Evolutionary conservation across 2,888 invertebrate genomes (phyloP).

Genomic region (Conus canariensis): DNA sequence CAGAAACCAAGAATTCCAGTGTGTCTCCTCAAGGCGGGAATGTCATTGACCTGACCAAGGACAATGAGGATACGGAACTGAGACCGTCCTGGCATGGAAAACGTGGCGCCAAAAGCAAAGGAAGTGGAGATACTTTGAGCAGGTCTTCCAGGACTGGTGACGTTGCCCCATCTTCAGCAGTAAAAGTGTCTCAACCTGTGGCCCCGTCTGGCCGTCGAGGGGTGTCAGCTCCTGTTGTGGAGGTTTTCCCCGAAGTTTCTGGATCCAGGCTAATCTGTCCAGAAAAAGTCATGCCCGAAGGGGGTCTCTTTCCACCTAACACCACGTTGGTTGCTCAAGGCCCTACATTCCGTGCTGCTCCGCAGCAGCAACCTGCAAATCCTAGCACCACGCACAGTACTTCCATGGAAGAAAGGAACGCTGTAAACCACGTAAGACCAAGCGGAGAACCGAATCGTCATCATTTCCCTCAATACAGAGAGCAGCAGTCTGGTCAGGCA

Average conservation of each 20-base stretch:
- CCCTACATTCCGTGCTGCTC: too few relatives aligned
- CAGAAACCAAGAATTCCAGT: background rate
- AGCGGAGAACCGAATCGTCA: background rate
- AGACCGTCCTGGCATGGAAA: background rate
- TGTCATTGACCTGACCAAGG: slow-evolving; percentile 44
- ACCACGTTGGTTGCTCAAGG: background rate
- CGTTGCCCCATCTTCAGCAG: background rate
- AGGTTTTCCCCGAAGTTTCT: background rate
- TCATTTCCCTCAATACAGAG: background rate
- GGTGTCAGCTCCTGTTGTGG: background rate
- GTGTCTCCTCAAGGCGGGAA: background rate
- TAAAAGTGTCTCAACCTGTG: background rate
- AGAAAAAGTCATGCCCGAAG: background rate
- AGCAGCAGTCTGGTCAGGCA: too few relatives aligned
- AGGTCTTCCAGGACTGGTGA: slow-evolving; percentile 4
- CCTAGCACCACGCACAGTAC: too few relatives aligned
- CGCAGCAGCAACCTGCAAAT: too few relatives aligned
- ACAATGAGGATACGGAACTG: slow-evolving; percentile 14
- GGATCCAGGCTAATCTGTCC: background rate
- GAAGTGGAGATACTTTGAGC: slow-evolving; percentile 50
- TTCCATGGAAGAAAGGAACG: too few relatives aligned
- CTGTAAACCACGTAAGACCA: background rate
- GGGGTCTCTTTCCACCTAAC: background rate
- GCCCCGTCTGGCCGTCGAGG: background rate
- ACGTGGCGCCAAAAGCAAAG: too few relatives aligned